A percentile compares a stretch with the other conserved stretches of the same genome.
These are phyloP conservation scores for Tetramorium parvispinum DNA, from an alignment of 1,140 invertebrate species.

Conservation along the genomic window DNA sequence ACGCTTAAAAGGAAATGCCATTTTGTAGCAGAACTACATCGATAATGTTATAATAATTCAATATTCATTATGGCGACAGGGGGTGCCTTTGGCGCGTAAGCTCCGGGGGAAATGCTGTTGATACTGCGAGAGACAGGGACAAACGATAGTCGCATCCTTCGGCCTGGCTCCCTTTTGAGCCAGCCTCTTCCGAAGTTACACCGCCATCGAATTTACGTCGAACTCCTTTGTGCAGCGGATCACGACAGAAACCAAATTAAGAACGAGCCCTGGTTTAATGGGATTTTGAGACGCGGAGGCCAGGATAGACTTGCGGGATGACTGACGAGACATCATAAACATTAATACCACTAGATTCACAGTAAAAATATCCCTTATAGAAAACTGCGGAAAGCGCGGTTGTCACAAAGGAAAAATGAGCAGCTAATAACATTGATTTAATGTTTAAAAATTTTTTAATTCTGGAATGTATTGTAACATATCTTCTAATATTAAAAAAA, in stretches of 20 bases:
- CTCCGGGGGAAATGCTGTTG: background rate
- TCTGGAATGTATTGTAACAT: background rate
- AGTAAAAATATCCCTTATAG: background rate
- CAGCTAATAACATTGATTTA: background rate
- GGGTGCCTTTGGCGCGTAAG: constrained; percentile 12
- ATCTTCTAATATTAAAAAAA: too few species aligned
- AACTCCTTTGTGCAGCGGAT: constrained; percentile 64
- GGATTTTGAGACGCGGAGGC: constrained; percentile 30
- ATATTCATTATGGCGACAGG: constrained; percentile 47
- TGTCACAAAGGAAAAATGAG: background rate
- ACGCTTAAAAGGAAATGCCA: background rate
- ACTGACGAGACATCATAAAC: constrained; percentile 33
- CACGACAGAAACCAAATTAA: constrained; percentile 61
- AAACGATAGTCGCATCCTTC: constrained; percentile 33
- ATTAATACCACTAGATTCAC: background rate
- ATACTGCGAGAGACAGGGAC: constrained; percentile 1
- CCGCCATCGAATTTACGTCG: constrained; percentile 60
- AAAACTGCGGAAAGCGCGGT: background rate
- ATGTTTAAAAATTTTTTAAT: background rate
- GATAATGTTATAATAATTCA: constrained; percentile 68
- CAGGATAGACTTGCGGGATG: constrained; percentile 17
- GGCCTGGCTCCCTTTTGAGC: constrained; percentile 29
- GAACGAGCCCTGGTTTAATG: constrained; percentile 61
- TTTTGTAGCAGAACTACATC: constrained; percentile 22
- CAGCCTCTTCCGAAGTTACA: constrained; percentile 60